Evolutionary conservation across 2,888 invertebrate species (phyloP).

Genomic region (Eupeodes luniger): DNA sequence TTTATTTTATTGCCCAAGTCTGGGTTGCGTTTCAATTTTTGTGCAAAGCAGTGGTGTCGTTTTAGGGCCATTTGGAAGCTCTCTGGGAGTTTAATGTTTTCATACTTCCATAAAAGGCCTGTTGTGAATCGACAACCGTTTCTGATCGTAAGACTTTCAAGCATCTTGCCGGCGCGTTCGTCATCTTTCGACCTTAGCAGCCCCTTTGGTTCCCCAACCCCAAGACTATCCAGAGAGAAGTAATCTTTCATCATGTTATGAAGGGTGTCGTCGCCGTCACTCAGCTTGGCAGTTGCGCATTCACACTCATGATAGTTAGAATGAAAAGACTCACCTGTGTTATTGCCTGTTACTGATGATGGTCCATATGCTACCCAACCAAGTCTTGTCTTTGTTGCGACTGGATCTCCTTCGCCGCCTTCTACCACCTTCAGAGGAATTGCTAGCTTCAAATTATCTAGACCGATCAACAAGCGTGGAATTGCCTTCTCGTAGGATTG

Average conservation of each 20-base stretch:
- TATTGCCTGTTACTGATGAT: neutral
- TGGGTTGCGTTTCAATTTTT: constrained; percentile 54
- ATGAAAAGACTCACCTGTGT: neutral
- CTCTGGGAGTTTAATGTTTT: constrained; percentile 72
- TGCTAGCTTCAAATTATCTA: no score
- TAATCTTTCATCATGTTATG: constrained; percentile 2
- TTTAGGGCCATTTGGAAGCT: constrained; percentile 69
- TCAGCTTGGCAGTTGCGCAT: neutral
- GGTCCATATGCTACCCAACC: constrained; percentile 5
- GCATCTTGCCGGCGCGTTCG: neutral
- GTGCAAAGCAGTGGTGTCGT: constrained; percentile 67
- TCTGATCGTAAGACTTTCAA: constrained; percentile 22
- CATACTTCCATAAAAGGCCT: constrained; percentile 75
- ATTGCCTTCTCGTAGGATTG: constrained; percentile 26
- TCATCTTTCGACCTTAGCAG: neutral
- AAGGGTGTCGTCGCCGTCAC: neutral
- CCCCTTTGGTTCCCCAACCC: neutral
- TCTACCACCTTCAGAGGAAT: constrained; percentile 10
- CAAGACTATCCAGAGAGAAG: constrained; percentile 9
- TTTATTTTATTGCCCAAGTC: constrained; percentile 6
- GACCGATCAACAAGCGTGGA: neutral
- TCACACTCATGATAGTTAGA: constrained; percentile 18
- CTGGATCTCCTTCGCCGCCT: constrained; percentile 34
- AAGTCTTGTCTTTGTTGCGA: constrained; percentile 50
- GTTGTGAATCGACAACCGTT: constrained; percentile 55